A percentile compares a stretch with the other conserved stretches of the same genome.
These are phyloP conservation scores for Heliconius charithonia DNA, from an alignment of 2,888 invertebrate species.

Conservation along the genomic window DNA sequence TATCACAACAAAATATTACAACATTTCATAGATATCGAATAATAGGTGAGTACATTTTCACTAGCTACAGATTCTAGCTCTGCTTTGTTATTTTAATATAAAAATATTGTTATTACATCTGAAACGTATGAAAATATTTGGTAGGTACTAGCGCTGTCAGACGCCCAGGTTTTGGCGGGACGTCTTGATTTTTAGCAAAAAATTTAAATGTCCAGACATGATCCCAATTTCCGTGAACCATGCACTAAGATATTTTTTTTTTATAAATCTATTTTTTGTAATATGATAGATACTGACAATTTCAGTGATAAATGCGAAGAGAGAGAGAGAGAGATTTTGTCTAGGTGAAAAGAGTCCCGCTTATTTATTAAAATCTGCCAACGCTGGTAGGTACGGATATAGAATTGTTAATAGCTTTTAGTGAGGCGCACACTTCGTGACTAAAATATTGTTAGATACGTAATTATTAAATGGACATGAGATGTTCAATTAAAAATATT, in stretches of 20 bases:
- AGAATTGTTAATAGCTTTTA: neutral
- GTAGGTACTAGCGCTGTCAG: neutral
- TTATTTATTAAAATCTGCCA: no score
- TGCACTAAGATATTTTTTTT: no score
- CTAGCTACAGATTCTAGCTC: neutral
- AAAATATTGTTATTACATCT: neutral
- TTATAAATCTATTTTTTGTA: no score
- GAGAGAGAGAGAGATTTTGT: no score
- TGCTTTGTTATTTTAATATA: neutral
- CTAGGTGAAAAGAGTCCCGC: no score
- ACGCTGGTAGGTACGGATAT: neutral
- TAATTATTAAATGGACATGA: neutral
- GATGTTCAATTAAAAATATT: slow-evolving; percentile 1
- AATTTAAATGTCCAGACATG: no score
- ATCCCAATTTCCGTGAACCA: no score
- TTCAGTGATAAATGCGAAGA: no score
- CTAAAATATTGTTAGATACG: neutral
- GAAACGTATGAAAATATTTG: neutral
- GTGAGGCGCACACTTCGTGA: neutral
- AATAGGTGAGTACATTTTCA: slow-evolving; percentile 11
- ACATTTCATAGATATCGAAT: neutral
- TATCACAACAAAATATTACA: neutral
- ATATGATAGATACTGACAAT: no score
- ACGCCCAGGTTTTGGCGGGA: no score
- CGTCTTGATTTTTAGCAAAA: no score